phyloP scores from a whole-genome alignment of 2,113 vertebrate species.

The Oncorhynchus mykiss region DNA sequence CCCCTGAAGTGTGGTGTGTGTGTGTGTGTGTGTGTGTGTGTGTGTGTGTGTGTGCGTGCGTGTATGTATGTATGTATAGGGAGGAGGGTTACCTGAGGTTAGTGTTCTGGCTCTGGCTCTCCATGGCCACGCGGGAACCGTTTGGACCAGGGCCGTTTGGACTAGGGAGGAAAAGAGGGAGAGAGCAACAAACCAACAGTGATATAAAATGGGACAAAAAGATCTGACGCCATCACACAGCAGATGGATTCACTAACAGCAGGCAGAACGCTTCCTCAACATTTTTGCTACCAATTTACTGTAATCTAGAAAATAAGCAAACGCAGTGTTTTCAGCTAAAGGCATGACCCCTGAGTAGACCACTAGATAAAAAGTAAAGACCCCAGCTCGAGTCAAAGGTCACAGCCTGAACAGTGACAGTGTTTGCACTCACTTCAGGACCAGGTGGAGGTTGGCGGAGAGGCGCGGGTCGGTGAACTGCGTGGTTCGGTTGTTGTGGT shows the following conservation, averaged over 20 bases:
- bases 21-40: neutral
- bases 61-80: neutral
- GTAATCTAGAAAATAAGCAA: no score
- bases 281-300: no score
- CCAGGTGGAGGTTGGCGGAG: conserved; percentile 93
- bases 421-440: conserved; percentile 85
- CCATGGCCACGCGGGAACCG: conserved; percentile 70
- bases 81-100: conserved; percentile 71
- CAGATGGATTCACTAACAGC: no score
- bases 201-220: conserved; percentile 24
- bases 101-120: conserved; percentile 76
- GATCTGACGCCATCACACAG: no score
- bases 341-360: no score
- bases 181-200: conserved; percentile 14
- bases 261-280: no score
- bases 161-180: neutral
- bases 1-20: neutral
- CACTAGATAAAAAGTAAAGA: no score
- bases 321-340: no score
- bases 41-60: conserved; percentile 15
- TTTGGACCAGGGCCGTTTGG: conserved; percentile 49
- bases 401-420: neutral
- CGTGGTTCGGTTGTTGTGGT: conserved; percentile 98
- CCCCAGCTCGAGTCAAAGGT: neutral
- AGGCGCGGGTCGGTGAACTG: conserved; percentile 96